Evolutionary conservation across 2,888 invertebrate genomes (phyloP).

Genomic region (Cantharis rufa): DNA sequence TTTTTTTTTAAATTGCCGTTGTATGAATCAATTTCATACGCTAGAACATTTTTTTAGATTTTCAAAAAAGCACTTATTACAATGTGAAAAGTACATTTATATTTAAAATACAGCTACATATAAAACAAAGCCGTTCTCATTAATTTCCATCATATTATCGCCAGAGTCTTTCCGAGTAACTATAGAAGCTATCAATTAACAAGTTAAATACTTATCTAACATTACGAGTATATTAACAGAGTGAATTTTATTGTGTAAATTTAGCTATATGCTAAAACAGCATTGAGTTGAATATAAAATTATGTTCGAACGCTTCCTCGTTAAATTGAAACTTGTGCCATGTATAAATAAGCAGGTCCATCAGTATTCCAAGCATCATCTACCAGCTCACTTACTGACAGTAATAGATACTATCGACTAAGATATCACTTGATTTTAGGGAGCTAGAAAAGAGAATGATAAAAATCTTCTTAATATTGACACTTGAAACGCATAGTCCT

Average conservation of each 20-base stretch:
- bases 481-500: conserved; percentile 35
- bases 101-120: neutral
- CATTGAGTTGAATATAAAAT: neutral
- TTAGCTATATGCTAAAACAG: neutral
- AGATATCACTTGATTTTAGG: conserved; percentile 21
- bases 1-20: no score
- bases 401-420: conserved; percentile 32
- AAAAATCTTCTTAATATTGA: conserved; percentile 33
- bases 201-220: neutral
- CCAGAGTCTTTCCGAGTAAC: neutral
- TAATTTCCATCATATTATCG: neutral
- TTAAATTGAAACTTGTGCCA: conserved; percentile 7
- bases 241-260: neutral
- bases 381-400: conserved; percentile 12
- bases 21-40: no score
- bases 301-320: neutral
- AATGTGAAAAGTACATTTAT: neutral
- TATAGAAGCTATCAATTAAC: neutral
- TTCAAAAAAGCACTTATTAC: no score
- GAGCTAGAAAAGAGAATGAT: conserved; percentile 30
- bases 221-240: neutral
- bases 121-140: neutral
- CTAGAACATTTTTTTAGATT: no score
- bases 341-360: conserved; percentile 10
- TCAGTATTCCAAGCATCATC: conserved; percentile 20